Evolutionary conservation across 2,797 vertebrate species (phyloP).

Genomic region (Megalops cyprinoides): DNA sequence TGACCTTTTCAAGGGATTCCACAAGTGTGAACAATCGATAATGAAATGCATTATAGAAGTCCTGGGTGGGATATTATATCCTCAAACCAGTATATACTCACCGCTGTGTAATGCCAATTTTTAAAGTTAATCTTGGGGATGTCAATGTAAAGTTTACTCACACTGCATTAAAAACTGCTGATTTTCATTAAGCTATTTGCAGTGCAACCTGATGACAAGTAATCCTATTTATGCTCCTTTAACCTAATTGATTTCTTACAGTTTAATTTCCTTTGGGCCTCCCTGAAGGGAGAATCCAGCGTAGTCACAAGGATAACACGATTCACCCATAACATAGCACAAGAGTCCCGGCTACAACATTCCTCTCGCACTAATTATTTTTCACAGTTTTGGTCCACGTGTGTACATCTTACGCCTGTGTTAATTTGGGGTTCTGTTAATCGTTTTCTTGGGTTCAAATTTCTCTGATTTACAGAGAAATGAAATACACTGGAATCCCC

Average conservation of each 20-base stretch:
- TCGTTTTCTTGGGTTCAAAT: not conserved
- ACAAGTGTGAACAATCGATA: not conserved
- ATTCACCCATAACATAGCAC: not conserved
- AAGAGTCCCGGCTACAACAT: not conserved
- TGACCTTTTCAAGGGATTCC: not conserved
- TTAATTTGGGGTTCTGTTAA: not conserved
- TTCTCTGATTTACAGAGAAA: conserved; percentile 1
- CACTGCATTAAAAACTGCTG: not conserved
- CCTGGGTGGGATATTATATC: not conserved
- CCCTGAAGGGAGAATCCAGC: not conserved
- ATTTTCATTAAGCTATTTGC: conserved; percentile 10
- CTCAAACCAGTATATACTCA: not conserved
- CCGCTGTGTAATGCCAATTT: not conserved
- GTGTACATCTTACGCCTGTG: not conserved
- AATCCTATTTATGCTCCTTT: not conserved
- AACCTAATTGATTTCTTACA: conserved; percentile 19
- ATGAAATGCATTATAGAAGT: not conserved
- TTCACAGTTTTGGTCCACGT: not conserved
- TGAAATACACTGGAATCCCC: conserved; percentile 1
- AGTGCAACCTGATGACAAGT: conserved; percentile 2
- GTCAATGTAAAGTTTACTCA: not conserved
- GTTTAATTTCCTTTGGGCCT: conserved; percentile 23
- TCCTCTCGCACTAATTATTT: not conserved
- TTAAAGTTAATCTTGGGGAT: not conserved
- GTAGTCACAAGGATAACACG: not conserved